Base-by-base conservation (phyloP, 92 coral and sea anemone genomes). In the Micromussa lordhowensis region DNA sequence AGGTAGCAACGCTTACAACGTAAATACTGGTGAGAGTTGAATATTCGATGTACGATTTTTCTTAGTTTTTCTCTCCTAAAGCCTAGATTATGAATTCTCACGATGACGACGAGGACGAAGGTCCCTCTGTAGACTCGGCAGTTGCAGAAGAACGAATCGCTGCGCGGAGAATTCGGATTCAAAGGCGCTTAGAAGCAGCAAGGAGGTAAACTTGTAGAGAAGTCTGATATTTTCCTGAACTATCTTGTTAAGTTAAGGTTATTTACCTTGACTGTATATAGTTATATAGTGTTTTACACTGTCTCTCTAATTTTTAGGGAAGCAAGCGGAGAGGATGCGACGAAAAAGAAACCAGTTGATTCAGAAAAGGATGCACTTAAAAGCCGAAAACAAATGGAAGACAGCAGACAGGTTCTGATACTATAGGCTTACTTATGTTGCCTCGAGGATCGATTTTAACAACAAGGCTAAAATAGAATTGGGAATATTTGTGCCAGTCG, bases 331-430 rank as follows among this genome's bases (percentile, higher is more conserved):
- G 96, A 97, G 51, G 98, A 97, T 85, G 96, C 98, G 16, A 86
- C 93, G 64, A 92, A 92, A 76, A 97, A 96, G 92, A 95, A 97
- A 80, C 98, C 99, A 24, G 96, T 94, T 38, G 99, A 97, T 86
- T 94, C 98, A 14, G 98, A 96, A 82, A 97, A 94, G 88, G 98
- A 97, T 96, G 97, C 99, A 12, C 80, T 96, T 70, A 97, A 97
- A 77, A 97, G 99, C 82, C 91, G 98, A 92, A 97, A 97, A 83
- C 99, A 97, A 87, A 97, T 97, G 91, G 98, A 97, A 88, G 98
- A 97, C 22, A 97, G 99, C 83, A 91, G 99, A 77, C 99, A 97
- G 97, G 99, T 97, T 87, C 30, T 13, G 28, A 18, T 18, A n/a
- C 44, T 38, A 3, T n/a, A n/a, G n/a, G n/a, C n/a, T 40, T 35